Evolutionary conservation across 1,140 invertebrate species (phyloP).

Genomic region (Nasonia vitripennis): DNA sequence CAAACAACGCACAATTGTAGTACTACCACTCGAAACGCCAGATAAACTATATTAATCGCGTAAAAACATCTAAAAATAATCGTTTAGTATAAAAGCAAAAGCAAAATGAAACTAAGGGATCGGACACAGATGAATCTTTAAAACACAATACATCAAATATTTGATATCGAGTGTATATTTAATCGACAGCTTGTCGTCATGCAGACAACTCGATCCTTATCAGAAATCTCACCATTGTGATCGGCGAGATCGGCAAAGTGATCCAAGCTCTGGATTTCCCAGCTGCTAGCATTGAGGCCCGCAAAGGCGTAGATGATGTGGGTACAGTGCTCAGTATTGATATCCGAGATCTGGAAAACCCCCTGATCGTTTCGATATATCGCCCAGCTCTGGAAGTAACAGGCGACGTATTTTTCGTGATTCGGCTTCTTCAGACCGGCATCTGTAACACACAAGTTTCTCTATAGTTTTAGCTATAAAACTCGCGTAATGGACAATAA

Average conservation of each 20-base stretch:
- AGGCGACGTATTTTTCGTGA: constrained; percentile 82
- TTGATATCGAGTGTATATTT: no score
- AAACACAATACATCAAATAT: no score
- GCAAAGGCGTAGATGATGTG: constrained; percentile 93
- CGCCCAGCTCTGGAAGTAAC: constrained; percentile 88
- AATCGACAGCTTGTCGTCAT: no score
- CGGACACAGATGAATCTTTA: no score
- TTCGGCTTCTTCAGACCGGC: constrained; percentile 25
- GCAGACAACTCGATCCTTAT: not conserved
- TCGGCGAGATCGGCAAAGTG: constrained; percentile 86
- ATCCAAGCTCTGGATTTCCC: constrained; percentile 82
- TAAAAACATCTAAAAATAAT: not conserved
- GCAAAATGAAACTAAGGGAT: no score
- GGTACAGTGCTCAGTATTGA: constrained; percentile 88
- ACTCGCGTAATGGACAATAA: no score
- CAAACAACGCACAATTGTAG: no score
- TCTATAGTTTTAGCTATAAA: no score
- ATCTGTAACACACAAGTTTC: not conserved
- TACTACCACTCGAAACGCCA: no score
- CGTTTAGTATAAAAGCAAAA: not conserved
- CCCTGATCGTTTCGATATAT: constrained; percentile 81
- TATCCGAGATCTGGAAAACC: constrained; percentile 78
- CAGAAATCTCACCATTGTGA: constrained; percentile 77
- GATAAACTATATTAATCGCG: no score
- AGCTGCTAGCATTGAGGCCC: constrained; percentile 80